Evolutionary conservation across 2,113 vertebrate species (phyloP), one percentile per base, ranked within the genome.

Genomic region (Hippocampus abdominalis): DNA sequence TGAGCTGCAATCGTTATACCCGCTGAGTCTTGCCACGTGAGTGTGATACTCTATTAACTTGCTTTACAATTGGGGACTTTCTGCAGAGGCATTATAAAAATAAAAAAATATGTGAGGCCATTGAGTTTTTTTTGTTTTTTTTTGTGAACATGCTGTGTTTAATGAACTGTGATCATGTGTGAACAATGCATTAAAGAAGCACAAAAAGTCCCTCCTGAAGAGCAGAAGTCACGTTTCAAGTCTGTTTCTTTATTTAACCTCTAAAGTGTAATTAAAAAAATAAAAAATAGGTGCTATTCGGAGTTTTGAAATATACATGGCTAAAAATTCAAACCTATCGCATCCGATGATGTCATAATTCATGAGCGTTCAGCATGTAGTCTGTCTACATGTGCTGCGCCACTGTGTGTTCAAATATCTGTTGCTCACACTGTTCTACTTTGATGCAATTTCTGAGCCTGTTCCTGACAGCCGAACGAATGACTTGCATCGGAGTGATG

Each of bases 101-200:
- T 29, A 59, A 29, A 60, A 60, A 32, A 2, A 7, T 32, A 60
- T 32, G 25, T 32, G 27, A 32, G 27, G 57, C 7, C 21, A 23
- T 49, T 49, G 16, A 20, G 18, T 8, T 49, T 20, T 57, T 57
- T 5, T 27, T 27, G 10, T n/a, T 54, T 53, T 8, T 53, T n/a
- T 51, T n/a, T 32, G 57, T 32, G 15, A 60, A 60, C 27, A 20
- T 57, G 11, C 21, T 54, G 51, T 57, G 54, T 60, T 60, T 60
- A 8, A 32, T 32, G 57, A 60, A 9, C 8, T 60, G 56, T 59
- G 57, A 32, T 60, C 7, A 57, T 27, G 3, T 32, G 51, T 60
- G 57, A 60, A 32, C 57, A 32, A 60, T 60, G 27, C 16, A 60
- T 60, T 60, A 60, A 60, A 60, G 57, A 27, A 60, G 27, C 57